Evolutionary conservation across 1,140 invertebrate genomes (phyloP), one percentile per base, ranked within the genome.

Genomic region (Calliphora vicina): DNA sequence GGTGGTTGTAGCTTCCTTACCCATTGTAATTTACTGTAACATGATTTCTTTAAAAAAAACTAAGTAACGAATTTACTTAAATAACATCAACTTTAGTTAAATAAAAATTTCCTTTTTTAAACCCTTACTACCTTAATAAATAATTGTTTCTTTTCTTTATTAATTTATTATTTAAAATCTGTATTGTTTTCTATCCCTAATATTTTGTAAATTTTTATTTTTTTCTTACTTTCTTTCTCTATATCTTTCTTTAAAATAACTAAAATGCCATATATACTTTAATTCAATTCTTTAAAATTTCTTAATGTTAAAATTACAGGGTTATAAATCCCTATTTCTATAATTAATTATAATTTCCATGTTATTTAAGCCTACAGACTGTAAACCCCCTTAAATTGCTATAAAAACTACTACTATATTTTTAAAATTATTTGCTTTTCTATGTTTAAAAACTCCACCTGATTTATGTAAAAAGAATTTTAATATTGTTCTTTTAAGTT

Each of bases 11-110:
- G n/a, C n/a, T n/a, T n/a, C n/a, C n/a, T n/a, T n/a, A n/a, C n/a
- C n/a, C n/a, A n/a, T n/a, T n/a, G n/a, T n/a, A n/a, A n/a, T n/a
- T n/a, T n/a, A n/a, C n/a, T n/a, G n/a, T n/a, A n/a, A n/a, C n/a
- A n/a, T n/a, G n/a, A n/a, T n/a, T n/a, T n/a, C n/a, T n/a, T 35
- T 35, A 2, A 35, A 35, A 35, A 35, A 35, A 35, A 35, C 35
- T 78, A 78, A 78, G 74, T 78, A 78, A 78, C 74, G 61, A 71
- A 81, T 81, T 81, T 81, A 81, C 61, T 67, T 81, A 61, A 67
- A 81, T 61, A 67, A 23, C 5, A n/a, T 23, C 9, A 10, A 25
- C n/a, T 67, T 57, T 71, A 81, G n/a, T 57, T 61, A 67, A 81
- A 29, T 26, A 67, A 67, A 42, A 29, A 81, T 50, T 50, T 50